A percentile compares a stretch with the other conserved stretches of the same genome.
Evolutionary conservation across 1,140 invertebrate genomes (phyloP).

Genomic region (Dermatophagoides farinae): DNA sequence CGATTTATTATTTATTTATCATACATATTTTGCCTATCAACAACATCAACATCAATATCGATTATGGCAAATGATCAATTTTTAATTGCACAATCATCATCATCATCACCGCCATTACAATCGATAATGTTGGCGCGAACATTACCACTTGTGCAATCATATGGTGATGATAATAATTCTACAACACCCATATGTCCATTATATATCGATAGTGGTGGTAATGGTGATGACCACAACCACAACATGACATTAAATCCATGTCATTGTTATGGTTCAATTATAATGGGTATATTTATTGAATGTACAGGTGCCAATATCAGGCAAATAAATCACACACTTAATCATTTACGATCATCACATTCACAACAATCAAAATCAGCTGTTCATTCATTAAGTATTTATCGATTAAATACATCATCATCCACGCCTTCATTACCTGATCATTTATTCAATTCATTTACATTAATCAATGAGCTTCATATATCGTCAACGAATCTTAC

Average conservation of each 20-base stretch:
- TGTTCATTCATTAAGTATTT: background rate
- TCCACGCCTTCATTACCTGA: background rate
- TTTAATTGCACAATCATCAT: too few species aligned
- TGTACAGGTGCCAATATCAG: background rate
- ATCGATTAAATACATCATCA: background rate
- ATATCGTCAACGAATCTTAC: constrained; percentile 52
- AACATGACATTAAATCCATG: background rate
- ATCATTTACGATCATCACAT: background rate
- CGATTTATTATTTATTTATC: too few species aligned
- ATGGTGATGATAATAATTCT: too few species aligned
- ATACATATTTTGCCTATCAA: background rate
- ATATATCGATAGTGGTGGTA: too few species aligned
- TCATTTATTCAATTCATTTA: background rate
- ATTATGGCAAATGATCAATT: background rate
- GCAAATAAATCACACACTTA: background rate
- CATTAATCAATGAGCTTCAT: constrained; percentile 43
- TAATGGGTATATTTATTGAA: background rate
- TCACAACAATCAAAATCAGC: background rate
- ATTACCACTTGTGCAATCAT: too few species aligned
- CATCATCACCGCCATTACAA: too few species aligned
- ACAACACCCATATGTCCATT: too few species aligned
- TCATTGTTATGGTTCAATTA: background rate
- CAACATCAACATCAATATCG: background rate
- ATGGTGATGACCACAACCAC: too few species aligned
- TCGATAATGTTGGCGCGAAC: too few species aligned